Evolutionary conservation across 2,113 vertebrate genomes (phyloP), one percentile per base, ranked within the genome.

Genomic region (Melanerpes aurifrons): DNA sequence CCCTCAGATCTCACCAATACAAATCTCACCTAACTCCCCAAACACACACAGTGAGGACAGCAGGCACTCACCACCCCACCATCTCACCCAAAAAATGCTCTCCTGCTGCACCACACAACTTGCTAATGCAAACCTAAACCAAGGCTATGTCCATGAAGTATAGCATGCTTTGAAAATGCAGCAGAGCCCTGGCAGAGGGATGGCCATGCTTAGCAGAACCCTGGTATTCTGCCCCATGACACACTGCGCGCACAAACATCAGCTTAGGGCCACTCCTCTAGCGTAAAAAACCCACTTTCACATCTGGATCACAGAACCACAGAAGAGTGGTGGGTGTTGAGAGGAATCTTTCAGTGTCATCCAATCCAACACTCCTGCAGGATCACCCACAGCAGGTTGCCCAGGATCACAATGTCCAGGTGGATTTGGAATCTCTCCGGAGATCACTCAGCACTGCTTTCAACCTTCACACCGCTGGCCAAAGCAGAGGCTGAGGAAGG

Each of bases 231-330:
- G 31, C 72, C 26, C 62, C 48, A 0, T 1, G 10, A 16, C 0
- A 1, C 19, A 64, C 26, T 3, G 0, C 0, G 15, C 6, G 3
- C 10, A 6, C 28, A 43, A 16, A 8, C 0, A 1, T 7, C 47
- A 25, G 43, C 5, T 61, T 70, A 59, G 56, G 53, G 72, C 7
- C 45, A 22, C 58, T 43, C 10, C 40, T 17, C 12, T 15, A 12
- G 17, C 5, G 9, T 3, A 10, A 59, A 76, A 58, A 59, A 0
- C 4, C 29, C 29, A 12, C 78, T 35, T 9, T 22, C 6, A 1
- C 32, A 70, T 3, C 43, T 25, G 5, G 29, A 13, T 5, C 37
- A 40, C 62, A 62, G 61, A 35, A 24, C 25, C 32, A 24, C 54
- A 19, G 16, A 14, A 56, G 57, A 29, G 17, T 31, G 29, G 54